phyloP scores from a whole-genome alignment of 2,888 invertebrate species.

The Embidobia sp. region DNA sequence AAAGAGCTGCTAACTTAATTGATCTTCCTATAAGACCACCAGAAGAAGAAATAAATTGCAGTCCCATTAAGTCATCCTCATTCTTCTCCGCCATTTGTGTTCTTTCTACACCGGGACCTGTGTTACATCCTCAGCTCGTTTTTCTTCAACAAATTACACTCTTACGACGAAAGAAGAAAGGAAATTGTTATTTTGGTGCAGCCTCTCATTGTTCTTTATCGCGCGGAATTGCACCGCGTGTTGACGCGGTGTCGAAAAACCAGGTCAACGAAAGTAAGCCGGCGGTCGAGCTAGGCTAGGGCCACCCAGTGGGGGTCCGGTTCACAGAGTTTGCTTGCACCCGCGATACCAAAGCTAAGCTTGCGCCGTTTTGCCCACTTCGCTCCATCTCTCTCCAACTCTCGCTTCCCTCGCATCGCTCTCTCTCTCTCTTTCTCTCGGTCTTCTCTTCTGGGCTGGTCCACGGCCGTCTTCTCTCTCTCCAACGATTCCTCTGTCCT shows the following conservation, averaged over 20 bases:
- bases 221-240: constrained; percentile 2
- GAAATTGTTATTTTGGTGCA: no score
- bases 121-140: no score
- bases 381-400: constrained; percentile 31
- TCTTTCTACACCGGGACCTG: no score
- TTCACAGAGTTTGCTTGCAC: constrained; percentile 39
- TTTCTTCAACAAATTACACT: no score
- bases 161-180: no score
- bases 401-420: constrained; percentile 18
- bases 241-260: constrained; percentile 37
- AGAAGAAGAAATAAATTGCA: no score
- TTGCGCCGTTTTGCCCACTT: constrained; percentile 73
- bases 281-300: constrained; percentile 39
- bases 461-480: constrained; percentile 72
- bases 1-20: no score
- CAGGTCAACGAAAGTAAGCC: constrained; percentile 59
- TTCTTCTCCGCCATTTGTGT: no score
- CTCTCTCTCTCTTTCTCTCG: constrained; percentile 56
- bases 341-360: constrained; percentile 69
- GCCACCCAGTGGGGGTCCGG: constrained; percentile 34
- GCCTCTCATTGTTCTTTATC: no score
- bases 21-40: no score
- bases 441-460: constrained; percentile 67
- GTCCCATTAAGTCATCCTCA: no score
- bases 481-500: constrained; percentile 63